Conservation (phyloP, 2,797 vertebrate genomes). For the Fistularia tabacaria region DNA sequence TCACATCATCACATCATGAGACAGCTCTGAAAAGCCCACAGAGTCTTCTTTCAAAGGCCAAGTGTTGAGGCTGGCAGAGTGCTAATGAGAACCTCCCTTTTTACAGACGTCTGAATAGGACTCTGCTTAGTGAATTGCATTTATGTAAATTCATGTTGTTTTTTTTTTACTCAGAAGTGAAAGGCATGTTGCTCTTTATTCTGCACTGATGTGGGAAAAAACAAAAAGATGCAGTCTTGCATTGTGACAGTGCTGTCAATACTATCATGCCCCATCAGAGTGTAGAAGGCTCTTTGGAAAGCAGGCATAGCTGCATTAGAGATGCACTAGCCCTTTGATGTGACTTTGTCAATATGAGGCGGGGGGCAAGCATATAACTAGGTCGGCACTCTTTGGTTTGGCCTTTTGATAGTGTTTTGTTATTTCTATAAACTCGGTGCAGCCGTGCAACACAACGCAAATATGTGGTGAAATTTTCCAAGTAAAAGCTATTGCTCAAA, state of each 20-base stretch:
- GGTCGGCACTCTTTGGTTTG: slow-evolving; percentile 72
- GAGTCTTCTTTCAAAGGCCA: slow-evolving; percentile 69
- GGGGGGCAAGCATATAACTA: slow-evolving; percentile 70
- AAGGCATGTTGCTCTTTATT: slow-evolving; percentile 74
- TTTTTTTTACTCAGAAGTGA: slow-evolving; percentile 70
- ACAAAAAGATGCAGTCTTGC: slow-evolving; percentile 73
- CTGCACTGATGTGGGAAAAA: slow-evolving; percentile 64
- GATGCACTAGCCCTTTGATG: slow-evolving; percentile 75
- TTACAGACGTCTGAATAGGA: slow-evolving; percentile 66
- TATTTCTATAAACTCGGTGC: slow-evolving; percentile 60
- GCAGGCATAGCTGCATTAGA: slow-evolving; percentile 78
- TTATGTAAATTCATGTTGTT: slow-evolving; percentile 78
- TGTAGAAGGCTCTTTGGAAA: slow-evolving; percentile 78
- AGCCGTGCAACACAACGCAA: slow-evolving; percentile 46
- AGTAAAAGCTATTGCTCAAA: slow-evolving; percentile 31
- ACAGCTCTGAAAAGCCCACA: slow-evolving; percentile 78
- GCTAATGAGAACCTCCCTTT: slow-evolving; percentile 79
- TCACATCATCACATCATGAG: slow-evolving; percentile 49
- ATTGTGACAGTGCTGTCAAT: slow-evolving; percentile 84
- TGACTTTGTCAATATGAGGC: slow-evolving; percentile 81
- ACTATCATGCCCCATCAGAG: slow-evolving; percentile 82
- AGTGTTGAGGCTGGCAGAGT: slow-evolving; percentile 61
- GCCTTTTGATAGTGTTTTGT: slow-evolving; percentile 74
- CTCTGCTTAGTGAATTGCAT: slow-evolving; percentile 72
- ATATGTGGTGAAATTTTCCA: slow-evolving; percentile 50